Base-by-base conservation (phyloP, 1,140 invertebrate genomes). In the Adoxophyes honmai region DNA sequence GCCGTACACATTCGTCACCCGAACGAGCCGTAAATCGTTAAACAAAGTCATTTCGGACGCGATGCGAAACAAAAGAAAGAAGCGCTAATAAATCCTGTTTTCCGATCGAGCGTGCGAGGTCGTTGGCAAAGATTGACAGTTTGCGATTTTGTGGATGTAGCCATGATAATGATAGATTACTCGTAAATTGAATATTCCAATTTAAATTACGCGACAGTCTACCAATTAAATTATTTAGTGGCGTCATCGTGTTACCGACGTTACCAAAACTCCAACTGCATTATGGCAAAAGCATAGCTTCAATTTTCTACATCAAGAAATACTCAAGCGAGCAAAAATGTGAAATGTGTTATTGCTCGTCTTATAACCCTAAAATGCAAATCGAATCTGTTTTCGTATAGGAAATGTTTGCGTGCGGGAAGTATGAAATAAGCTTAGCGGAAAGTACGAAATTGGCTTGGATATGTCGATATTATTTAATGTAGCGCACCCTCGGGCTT, bases 391-490 rank as follows among this genome's bases (percentile, higher is more conserved):
- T 73, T 78, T 67, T 63, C 70, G 62, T 60, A 70, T 62, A 65
- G 62, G 62, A 64, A 62, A 75, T 79, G 66, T 78, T 80, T 78
- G 61, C 66, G 58, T 71, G 62, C 57, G 64, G 69, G 56, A 75
- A 73, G 67, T 73, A 73, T 69, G 70, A 73, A 79, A 78, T 76
- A 76, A 78, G 73, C 73, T 82, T 80, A 76, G 66, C 66, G 72
- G 59, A 78, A 76, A 78, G 70, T 73, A 73, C 65, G 69, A 72
- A 78, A 82, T 82, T 82, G 79, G 75, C 79, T 76, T 68, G 70
- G 70, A 76, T 76, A 73, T 75, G 73, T 78, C 75, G 75, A 79
- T 78, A 75, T 75, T 76, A 82, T 79, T 76, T 80, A 82, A 80
- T 76, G 70, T 72, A 73, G 62, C 68, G 64, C 61, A 62, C 64